These are phyloP conservation scores for Biston betularia DNA, from an alignment of 2,888 invertebrate genomes.

Conservation along the genomic window DNA sequence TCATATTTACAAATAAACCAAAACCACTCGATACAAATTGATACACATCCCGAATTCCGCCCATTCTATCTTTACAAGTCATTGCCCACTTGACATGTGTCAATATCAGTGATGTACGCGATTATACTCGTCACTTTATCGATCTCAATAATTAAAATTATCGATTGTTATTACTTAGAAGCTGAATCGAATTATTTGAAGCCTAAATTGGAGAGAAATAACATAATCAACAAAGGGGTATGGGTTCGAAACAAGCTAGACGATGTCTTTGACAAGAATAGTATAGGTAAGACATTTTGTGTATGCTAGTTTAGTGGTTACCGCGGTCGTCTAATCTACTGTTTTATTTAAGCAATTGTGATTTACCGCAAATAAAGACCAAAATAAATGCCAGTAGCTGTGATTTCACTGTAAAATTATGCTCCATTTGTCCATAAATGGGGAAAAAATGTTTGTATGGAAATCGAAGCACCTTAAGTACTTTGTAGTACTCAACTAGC, in stretches of 20 bases:
- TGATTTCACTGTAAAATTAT: no score
- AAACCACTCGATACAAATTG: conserved; percentile 51
- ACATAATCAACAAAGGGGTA: conserved; percentile 69
- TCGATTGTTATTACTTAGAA: conserved; percentile 49
- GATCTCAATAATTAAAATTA: conserved; percentile 48
- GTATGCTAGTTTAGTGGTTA: no score
- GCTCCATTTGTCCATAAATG: no score
- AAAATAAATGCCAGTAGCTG: no score
- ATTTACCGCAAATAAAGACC: no score
- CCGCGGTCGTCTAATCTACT: no score
- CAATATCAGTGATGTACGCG: conserved; percentile 61
- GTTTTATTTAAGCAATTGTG: no score
- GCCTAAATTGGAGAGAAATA: conserved; percentile 66
- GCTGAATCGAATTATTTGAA: conserved; percentile 54
- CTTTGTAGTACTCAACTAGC: no score
- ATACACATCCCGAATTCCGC: conserved; percentile 56
- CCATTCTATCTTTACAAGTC: conserved; percentile 42
- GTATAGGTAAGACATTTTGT: conserved; percentile 36
- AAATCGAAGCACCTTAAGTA: no score
- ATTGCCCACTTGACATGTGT: conserved; percentile 23
- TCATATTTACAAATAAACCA: conserved; percentile 62
- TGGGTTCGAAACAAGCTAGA: conserved; percentile 59
- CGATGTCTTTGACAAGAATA: conserved; percentile 44
- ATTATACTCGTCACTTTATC: conserved; percentile 47
- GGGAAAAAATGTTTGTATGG: no score